phyloP scores from a whole-genome alignment of 2,797 vertebrate species.

The Anguilla megastoma region DNA sequence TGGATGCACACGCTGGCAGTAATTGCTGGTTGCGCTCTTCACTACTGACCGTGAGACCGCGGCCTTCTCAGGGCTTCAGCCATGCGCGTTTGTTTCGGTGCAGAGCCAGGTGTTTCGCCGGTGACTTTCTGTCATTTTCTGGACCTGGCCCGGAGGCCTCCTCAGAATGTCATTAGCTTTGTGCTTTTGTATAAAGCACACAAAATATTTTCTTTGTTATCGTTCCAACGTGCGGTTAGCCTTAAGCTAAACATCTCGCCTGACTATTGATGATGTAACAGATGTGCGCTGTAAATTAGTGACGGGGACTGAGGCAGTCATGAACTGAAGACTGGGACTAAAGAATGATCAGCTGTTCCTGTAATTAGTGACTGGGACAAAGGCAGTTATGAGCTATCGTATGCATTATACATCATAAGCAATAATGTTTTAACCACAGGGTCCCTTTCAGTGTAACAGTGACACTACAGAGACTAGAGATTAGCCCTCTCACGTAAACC shows the following conservation, averaged over 20 bases:
- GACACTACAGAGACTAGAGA: not conserved
- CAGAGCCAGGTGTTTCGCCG: not conserved
- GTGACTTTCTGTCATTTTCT: not conserved
- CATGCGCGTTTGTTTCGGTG: not conserved
- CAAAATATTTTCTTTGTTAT: not conserved
- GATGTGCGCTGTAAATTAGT: not conserved
- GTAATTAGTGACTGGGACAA: not conserved
- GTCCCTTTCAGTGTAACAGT: not conserved
- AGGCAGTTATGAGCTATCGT: not conserved
- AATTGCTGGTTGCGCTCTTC: conserved; percentile 38
- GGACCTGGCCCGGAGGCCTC: not conserved
- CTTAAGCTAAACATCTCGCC: not conserved
- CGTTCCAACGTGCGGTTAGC: not conserved
- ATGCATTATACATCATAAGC: not conserved
- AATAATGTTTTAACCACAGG: not conserved
- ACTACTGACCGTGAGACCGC: conserved; percentile 1
- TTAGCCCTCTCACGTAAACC: not conserved
- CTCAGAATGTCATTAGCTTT: not conserved
- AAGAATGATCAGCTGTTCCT: not conserved
- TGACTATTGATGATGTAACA: not conserved
- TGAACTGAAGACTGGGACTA: not conserved
- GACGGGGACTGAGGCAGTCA: not conserved
- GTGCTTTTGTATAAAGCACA: not conserved
- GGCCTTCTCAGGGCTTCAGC: not conserved
- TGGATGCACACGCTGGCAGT: conserved; percentile 31